Base-by-base conservation (phyloP, 2,888 invertebrate genomes). In the Anoplius nigerrimus region DNA sequence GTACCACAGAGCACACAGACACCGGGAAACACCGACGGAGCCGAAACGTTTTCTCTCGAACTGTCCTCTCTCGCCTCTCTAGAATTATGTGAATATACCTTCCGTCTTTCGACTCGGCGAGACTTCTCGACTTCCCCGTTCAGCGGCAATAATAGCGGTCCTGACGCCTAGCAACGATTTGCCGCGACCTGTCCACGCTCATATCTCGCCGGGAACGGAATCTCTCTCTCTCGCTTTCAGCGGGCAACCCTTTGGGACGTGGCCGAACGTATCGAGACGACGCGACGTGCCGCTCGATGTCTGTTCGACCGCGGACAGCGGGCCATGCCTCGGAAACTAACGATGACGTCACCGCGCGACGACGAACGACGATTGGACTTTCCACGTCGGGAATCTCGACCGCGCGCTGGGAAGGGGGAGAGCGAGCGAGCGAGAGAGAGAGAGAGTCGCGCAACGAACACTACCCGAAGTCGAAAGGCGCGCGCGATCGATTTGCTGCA, bases 321-420 rank as follows among this genome's bases (percentile, higher is more conserved):
- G 58, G 69, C 60, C 76, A 65, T 77, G 71, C 74, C 71, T 65
- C 66, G 52, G 62, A 57, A 34, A 64, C 67, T 62, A 68, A 71
- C 66, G 72, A 48, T 77, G 76, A 77, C 78, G 76, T 77, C 76
- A 77, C 68, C 62, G 62, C 57, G 11, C 34, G 27, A 27, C 27
- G 4, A 34, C 34, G 34, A 13, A 34, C 34, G 64, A 68, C 59
- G 66, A 72, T 59, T 57, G 52, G 34, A 61, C 56, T 54, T 69
- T 66, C 46, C 54, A 52, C 46, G 34, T 27, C 24, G 21, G n/a
- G 54, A 59, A 48, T 13, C 48, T 18, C n/a, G 55, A 45, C 27
- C n/a, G 60, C 20, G 46, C 15, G n/a, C n/a, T n/a, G n/a, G 48
- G 43, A 6, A 24, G 42, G 27, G 4, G 53, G 11, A 20, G 56